Conservation (phyloP, 2,888 invertebrate species). For the Liopterus haemorrhoidalis region DNA sequence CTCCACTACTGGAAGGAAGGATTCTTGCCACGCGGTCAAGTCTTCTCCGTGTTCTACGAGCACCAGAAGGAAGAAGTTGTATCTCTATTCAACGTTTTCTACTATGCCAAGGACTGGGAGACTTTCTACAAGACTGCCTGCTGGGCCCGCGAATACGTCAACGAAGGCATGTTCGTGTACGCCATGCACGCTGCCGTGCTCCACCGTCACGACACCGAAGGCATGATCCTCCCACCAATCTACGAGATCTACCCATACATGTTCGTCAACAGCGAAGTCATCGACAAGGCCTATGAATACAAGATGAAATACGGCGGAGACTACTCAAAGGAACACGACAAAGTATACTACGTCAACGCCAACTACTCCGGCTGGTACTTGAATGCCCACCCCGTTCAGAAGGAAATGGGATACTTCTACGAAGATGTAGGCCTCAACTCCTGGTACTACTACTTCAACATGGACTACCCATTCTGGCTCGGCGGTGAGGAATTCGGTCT, state of each 20-base stretch:
- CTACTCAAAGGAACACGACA: slow-evolving; percentile 32
- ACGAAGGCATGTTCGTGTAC: slow-evolving; percentile 64
- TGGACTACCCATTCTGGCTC: slow-evolving; percentile 60
- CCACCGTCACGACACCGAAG: slow-evolving; percentile 58
- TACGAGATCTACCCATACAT: slow-evolving; percentile 68
- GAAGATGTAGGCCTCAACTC: slow-evolving; percentile 60
- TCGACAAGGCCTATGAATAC: slow-evolving; percentile 59
- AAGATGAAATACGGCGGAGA: slow-evolving; percentile 50
- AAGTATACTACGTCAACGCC: slow-evolving; percentile 43
- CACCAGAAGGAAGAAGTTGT: slow-evolving; percentile 57
- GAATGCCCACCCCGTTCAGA: slow-evolving; percentile 50
- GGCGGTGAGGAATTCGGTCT: slow-evolving; percentile 44
- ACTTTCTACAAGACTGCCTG: slow-evolving; percentile 64
- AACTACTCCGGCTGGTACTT: slow-evolving; percentile 48
- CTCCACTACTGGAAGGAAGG: slow-evolving; percentile 51
- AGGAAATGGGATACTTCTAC: slow-evolving; percentile 55
- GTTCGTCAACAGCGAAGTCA: slow-evolving; percentile 63
- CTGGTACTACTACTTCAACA: slow-evolving; percentile 57
- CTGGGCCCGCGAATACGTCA: slow-evolving; percentile 60
- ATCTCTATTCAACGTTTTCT: slow-evolving; percentile 60
- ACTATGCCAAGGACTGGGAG: slow-evolving; percentile 64
- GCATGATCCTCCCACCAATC: slow-evolving; percentile 60
- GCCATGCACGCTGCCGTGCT: slow-evolving; percentile 57
- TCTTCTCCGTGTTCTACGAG: slow-evolving; percentile 57
- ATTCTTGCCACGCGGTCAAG: slow-evolving; percentile 53